A percentile compares a stretch with the other conserved stretches of the same genome.
Conservation (phyloP, 2,888 invertebrate species). For the Hypomecis punctinalis region DNA sequence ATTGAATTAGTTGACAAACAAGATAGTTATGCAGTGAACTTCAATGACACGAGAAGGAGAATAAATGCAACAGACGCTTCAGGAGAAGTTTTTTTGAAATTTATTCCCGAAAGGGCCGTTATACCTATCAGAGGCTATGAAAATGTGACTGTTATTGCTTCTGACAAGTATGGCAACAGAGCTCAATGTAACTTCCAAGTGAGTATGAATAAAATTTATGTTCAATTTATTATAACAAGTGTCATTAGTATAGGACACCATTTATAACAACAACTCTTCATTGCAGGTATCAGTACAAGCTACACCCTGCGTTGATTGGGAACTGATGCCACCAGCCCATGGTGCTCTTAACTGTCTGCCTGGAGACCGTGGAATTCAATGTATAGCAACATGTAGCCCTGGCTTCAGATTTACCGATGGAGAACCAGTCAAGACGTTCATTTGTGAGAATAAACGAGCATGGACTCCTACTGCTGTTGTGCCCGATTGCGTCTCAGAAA, state of each 20-base stretch:
- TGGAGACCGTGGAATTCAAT: constrained; percentile 93
- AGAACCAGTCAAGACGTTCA: constrained; percentile 93
- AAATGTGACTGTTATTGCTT: constrained; percentile 95
- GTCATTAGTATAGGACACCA: background rate
- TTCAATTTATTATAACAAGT: too few relatives aligned
- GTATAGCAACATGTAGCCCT: constrained; percentile 94
- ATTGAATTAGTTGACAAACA: constrained; percentile 96
- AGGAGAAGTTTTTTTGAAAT: constrained; percentile 93
- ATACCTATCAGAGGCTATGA: constrained; percentile 95
- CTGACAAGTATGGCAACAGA: constrained; percentile 94
- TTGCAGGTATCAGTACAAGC: constrained; percentile 93
- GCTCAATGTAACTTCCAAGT: constrained; percentile 97
- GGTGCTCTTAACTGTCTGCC: constrained; percentile 95
- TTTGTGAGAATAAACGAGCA: constrained; percentile 91
- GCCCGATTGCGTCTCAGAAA: constrained; percentile 97
- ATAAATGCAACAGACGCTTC: constrained; percentile 95
- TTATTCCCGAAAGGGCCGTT: constrained; percentile 92
- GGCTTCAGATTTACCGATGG: constrained; percentile 97
- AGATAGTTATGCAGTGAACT: constrained; percentile 95
- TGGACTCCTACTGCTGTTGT: constrained; percentile 96
- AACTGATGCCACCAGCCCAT: constrained; percentile 94
- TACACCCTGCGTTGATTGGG: constrained; percentile 97
- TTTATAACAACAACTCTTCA: constrained; percentile 48
- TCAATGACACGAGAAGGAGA: constrained; percentile 93
- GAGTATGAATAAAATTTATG: constrained; percentile 35